A percentile compares a stretch with the other conserved stretches of the same genome.
Conservation (phyloP, 2,888 invertebrate species). For the Hofmannophila pseudospretella region DNA sequence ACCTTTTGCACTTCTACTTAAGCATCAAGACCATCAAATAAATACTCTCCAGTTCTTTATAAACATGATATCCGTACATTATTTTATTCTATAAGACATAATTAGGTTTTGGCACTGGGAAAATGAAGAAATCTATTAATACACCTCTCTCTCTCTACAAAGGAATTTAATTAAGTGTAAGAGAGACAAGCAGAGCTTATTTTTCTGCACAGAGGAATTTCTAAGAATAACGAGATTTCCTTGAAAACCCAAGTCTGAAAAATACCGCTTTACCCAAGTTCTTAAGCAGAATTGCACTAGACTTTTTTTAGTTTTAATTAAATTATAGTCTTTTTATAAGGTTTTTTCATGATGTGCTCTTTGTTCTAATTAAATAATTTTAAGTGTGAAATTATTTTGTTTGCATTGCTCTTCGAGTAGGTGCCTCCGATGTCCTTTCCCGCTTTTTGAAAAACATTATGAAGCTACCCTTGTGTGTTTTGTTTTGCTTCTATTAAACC, state of each 20-base stretch:
- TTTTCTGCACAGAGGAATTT: slow-evolving; percentile 31
- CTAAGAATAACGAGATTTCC: slow-evolving; percentile 20
- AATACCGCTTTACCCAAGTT: slow-evolving; percentile 4
- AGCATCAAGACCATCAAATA: not conserved
- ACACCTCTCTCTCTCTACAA: slow-evolving; percentile 17
- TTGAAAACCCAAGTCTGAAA: slow-evolving; percentile 15
- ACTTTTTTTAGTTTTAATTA: not conserved
- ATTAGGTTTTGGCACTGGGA: too few species aligned
- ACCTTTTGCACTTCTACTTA: not conserved
- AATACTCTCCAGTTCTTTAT: too few species aligned
- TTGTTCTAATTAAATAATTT: slow-evolving; percentile 33
- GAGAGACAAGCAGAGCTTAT: slow-evolving; percentile 25
- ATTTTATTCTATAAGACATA: too few species aligned
- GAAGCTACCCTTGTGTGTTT: too few species aligned
- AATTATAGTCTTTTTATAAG: not conserved
- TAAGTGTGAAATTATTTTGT: too few species aligned
- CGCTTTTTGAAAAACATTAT: too few species aligned
- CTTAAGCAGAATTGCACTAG: not conserved
- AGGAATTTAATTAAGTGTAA: slow-evolving; percentile 51
- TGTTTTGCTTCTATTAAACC: too few species aligned
- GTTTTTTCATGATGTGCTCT: slow-evolving; percentile 27
- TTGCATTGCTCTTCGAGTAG: too few species aligned
- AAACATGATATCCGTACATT: too few species aligned
- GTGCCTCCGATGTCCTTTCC: too few species aligned
- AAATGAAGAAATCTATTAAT: too few species aligned